These are phyloP conservation scores for Myotis planiceps DNA, from an alignment of 2,797 vertebrate genomes.

Conservation along the genomic window DNA sequence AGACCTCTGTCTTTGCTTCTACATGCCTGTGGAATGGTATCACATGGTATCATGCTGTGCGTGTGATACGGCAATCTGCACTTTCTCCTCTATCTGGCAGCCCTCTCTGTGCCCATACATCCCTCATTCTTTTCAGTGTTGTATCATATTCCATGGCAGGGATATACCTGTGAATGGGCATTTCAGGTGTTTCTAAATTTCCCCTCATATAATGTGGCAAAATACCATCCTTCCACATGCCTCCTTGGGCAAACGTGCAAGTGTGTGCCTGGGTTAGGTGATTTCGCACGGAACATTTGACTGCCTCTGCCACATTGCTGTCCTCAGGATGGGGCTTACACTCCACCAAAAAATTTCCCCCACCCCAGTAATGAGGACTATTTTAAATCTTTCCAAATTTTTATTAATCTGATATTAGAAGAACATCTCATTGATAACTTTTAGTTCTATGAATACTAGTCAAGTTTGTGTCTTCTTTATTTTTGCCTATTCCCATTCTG, in stretches of 20 bases:
- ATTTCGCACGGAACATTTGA: neutral
- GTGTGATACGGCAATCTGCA: neutral
- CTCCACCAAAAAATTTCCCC: neutral
- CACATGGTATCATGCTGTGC: fast-evolving
- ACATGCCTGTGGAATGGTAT: neutral
- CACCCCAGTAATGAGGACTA: neutral
- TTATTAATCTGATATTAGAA: neutral
- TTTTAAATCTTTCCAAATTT: neutral
- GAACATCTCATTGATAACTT: neutral
- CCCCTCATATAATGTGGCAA: neutral
- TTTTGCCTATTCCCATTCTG: neutral
- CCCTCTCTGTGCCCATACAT: neutral
- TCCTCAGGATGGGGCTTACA: neutral
- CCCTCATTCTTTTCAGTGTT: neutral
- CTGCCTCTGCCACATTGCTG: neutral
- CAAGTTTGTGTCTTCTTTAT: neutral
- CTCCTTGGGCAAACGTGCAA: neutral
- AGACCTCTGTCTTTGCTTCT: neutral
- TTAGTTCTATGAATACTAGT: neutral
- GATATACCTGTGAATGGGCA: neutral
- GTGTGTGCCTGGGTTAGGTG: neutral
- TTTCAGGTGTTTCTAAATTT: neutral
- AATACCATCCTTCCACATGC: neutral
- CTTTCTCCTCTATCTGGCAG: neutral
- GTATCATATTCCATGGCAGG: neutral